Conservation (phyloP, 1,140 invertebrate species). For the Rhopalosiphum padi region DNA sequence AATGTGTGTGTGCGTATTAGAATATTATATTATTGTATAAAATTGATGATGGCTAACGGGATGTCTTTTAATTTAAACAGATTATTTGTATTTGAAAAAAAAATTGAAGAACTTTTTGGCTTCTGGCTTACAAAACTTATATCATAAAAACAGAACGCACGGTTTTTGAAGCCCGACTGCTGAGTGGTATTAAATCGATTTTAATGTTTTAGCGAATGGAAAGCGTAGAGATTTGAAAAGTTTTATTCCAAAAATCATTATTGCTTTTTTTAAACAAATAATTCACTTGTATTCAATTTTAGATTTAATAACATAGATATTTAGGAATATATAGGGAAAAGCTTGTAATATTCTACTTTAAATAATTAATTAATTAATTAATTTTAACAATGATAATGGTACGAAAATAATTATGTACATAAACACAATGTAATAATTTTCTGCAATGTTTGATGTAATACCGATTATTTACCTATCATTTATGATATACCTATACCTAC, state of each 20-base stretch:
- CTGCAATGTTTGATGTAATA: no score
- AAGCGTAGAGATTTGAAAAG: neutral
- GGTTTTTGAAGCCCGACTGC: neutral
- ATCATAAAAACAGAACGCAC: neutral
- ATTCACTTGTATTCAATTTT: no score
- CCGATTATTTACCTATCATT: no score
- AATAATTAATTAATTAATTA: neutral
- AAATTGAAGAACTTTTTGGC: neutral
- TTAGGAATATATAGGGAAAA: no score
- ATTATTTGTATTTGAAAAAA: neutral
- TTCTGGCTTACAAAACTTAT: neutral
- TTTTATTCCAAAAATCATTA: neutral
- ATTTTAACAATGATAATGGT: neutral
- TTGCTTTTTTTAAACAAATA: neutral
- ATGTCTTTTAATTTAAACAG: neutral
- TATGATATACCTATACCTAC: neutral
- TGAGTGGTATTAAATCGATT: neutral
- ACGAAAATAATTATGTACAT: no score
- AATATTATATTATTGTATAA: neutral
- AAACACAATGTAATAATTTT: no score
- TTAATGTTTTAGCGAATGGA: neutral
- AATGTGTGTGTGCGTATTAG: neutral
- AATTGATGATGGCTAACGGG: neutral
- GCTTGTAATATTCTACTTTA: no score
- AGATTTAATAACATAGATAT: no score